These are phyloP conservation scores for Gastracanthus pulcherrimus DNA, from an alignment of 2,888 invertebrate species.

Conservation along the genomic window DNA sequence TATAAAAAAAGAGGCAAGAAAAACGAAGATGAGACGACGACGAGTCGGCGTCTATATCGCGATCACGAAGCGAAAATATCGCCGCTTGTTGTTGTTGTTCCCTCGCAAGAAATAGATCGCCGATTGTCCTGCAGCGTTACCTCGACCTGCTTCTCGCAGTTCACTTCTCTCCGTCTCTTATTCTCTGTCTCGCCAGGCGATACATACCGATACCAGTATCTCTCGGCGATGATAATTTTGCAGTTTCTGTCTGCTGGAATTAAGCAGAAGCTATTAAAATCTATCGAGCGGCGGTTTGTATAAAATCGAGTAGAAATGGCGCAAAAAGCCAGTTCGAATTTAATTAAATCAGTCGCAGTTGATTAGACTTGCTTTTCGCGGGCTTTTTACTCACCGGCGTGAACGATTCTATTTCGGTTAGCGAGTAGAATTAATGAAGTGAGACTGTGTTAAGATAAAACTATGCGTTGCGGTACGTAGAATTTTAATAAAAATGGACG, in stretches of 20 bases:
- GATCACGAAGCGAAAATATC: constrained; percentile 47
- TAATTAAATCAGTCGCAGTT: constrained; percentile 48
- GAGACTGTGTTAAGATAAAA: not conserved
- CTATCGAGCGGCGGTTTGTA: constrained; percentile 15
- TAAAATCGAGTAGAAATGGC: constrained; percentile 9
- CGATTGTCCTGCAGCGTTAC: constrained; percentile 67
- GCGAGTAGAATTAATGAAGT: not conserved
- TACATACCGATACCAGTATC: not conserved
- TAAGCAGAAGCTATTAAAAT: constrained; percentile 51
- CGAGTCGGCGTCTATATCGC: constrained; percentile 21
- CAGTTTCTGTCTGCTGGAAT: constrained; percentile 26
- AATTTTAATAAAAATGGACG: not conserved
- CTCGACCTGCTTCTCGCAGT: constrained; percentile 69
- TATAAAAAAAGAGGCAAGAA: not conserved
- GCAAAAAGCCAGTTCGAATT: constrained; percentile 33
- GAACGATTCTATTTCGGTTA: not conserved
- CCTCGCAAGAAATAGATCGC: constrained; percentile 58
- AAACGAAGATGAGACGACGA: constrained; percentile 9
- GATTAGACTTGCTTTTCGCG: constrained; percentile 8
- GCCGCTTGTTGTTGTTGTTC: constrained; percentile 2
- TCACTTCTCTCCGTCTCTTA: not conserved
- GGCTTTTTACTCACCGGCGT: not conserved
- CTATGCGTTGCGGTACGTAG: not conserved
- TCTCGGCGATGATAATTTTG: constrained; percentile 58
- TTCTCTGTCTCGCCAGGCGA: constrained; percentile 6